These are phyloP conservation scores for Odocoileus virginianus DNA, from an alignment of 2,113 vertebrate species.

Conservation along the genomic window DNA sequence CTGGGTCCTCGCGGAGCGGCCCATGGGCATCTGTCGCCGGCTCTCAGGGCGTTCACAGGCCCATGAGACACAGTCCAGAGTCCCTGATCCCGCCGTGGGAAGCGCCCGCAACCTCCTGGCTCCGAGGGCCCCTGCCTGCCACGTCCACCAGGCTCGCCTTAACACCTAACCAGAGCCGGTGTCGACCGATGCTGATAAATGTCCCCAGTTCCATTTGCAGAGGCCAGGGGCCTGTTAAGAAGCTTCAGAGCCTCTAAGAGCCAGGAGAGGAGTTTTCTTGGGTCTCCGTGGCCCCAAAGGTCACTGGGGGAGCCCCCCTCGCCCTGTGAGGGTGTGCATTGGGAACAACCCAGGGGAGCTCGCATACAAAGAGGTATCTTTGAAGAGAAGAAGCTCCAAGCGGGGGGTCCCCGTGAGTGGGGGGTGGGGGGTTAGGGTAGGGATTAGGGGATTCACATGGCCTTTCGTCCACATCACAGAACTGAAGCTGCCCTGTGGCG, in stretches of 20 bases:
- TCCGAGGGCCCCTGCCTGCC: conserved; percentile 45
- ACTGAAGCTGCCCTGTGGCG: neutral
- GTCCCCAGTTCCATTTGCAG: conserved; percentile 20
- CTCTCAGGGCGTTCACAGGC: conserved; percentile 62
- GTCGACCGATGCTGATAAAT: neutral
- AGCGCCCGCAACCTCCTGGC: conserved; percentile 46
- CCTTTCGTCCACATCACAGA: rapidly evolving
- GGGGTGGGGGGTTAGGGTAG: neutral
- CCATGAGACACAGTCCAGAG: conserved; percentile 65
- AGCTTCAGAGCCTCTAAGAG: neutral
- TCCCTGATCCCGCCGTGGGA: conserved; percentile 59
- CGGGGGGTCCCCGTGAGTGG: neutral
- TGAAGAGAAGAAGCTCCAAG: neutral
- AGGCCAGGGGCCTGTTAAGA: neutral
- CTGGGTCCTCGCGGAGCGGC: conserved; percentile 63
- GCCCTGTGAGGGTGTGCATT: neutral
- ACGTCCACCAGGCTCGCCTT: conserved; percentile 19
- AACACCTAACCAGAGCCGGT: neutral
- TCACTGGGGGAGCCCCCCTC: neutral
- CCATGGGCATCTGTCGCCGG: conserved; percentile 67
- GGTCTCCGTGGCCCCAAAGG: rapidly evolving
- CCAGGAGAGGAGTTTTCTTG: neutral
- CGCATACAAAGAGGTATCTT: neutral
- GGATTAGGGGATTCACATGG: neutral
- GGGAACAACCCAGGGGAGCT: neutral